Percentiles rank a stretch among this genome's conserved stretches.
These are phyloP conservation scores for Athene cunicularia DNA, from an alignment of 2,113 vertebrate species.

Conservation along the genomic window DNA sequence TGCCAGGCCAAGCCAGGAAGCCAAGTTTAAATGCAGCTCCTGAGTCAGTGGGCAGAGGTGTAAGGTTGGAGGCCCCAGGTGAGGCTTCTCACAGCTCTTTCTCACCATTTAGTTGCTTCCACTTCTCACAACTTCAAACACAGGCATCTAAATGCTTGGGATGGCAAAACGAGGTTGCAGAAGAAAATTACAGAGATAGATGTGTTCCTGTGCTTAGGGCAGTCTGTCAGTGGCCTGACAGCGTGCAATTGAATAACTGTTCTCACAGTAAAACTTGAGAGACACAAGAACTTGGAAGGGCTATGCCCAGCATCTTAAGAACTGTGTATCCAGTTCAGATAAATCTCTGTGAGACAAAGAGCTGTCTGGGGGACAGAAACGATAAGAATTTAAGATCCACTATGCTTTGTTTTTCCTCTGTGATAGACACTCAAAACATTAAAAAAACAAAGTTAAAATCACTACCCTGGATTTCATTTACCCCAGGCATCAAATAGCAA, in stretches of 20 bases:
- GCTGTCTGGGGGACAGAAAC: background rate
- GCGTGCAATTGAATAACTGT: accelerated
- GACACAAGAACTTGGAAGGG: background rate
- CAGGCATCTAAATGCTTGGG: background rate
- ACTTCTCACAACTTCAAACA: background rate
- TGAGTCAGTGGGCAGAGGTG: background rate
- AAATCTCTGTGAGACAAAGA: background rate
- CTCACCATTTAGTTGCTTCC: background rate
- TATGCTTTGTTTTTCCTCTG: background rate
- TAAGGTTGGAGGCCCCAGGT: background rate
- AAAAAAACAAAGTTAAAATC: background rate
- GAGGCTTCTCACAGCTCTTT: background rate
- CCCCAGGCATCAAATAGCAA: background rate
- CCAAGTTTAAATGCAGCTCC: background rate
- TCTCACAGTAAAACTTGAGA: background rate
- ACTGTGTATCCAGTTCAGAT: background rate
- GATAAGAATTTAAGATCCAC: background rate
- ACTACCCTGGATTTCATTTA: background rate
- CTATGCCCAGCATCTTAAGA: background rate
- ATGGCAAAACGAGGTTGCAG: background rate
- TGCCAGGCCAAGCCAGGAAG: background rate
- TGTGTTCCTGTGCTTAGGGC: background rate
- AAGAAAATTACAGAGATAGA: background rate
- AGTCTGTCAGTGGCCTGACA: background rate
- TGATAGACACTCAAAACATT: background rate